Evolutionary conservation across 1,140 invertebrate species (phyloP), one percentile per base, ranked within the genome.

Genomic region (Cotesia chilonis): DNA sequence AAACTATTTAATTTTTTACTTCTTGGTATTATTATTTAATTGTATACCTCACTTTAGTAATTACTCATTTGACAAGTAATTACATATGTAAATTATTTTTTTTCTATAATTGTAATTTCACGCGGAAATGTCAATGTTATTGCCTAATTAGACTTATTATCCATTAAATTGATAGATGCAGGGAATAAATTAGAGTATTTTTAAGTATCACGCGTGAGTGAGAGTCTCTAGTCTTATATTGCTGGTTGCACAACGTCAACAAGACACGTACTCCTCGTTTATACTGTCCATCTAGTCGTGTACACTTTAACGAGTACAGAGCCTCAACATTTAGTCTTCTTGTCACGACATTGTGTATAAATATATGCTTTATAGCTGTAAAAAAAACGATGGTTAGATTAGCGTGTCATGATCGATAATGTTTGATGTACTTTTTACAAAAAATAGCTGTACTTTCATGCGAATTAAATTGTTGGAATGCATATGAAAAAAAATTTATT

Each of bases 111-210:
- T 47, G 6, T 6, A 47, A 47, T 12, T 38, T n/a, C 12, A 57
- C 54, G 12, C 36, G 63, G 41, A 47, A 47, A 47, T 1, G 41
- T 47, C 41, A 47, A 47, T 41, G 0, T 9, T 9, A 9, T 7
- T 9, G 41, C 6, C 41, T 47, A 47, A 47, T 47, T 47, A 47
- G 41, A 47, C 41, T 10, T 10, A 28, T 28, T 28, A 28, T 3
- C 35, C 28, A 37, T 63, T 63, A 47, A 65, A 65, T 41, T 65
- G n/a, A 65, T 65, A 41, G 63, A 65, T 38, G 63, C 6, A 57
- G 2, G 36, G 63, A 41, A 65, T 65, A 36, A 65, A 65, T 65
- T 65, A 65, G 4, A 12, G 3, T 9, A 4, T 65, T 36, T 65
- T 65, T 2, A 12, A 37, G 10, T 12, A 57, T 57, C 35, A 38